Evolutionary conservation across 2,113 vertebrate species (phyloP), one percentile per base, ranked within the genome.

Genomic region (Mustela nigripes): DNA sequence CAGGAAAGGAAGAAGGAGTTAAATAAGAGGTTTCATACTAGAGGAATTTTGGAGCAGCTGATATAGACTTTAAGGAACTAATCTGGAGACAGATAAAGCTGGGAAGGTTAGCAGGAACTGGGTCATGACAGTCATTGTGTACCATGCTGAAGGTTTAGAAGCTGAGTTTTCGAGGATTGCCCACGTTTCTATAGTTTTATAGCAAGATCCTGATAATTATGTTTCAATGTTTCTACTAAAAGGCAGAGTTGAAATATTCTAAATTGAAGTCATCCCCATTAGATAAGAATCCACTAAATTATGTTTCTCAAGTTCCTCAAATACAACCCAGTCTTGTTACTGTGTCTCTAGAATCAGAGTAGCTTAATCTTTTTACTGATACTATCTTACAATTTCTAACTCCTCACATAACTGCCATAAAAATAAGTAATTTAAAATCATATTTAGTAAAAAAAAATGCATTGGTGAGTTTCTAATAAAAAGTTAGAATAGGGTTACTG

Each of bases 171-270:
- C 28, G 10, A 86, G 5, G 33, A 71, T 14, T 36, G n/a, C 21
- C 50, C 14, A 11, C 14, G 10, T 87, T 74, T 76, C 63, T 24
- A n/a, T 11, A 21, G 62, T 89, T 91, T 82, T 36, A 33, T 45
- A 5, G 24, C 1, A 89, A 86, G 31, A 95, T 79, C 19, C 28
- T 82, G 18, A 87, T 74, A 53, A 26, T 74, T 84, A 24, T 5
- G 62, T 79, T 83, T 84, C 94, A 24, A 69, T 10, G 79, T 86
- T 96, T 78, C 92, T 74, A 58, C 67, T 78, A 78, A 91, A 86
- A 91, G 58, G 42, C 74, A 36, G 93, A 60, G 12, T 62, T 85
- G 36, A 91, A 89, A 73, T n/a, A 63, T 84, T 69, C 12, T 73
- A 84, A 89, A 65, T 65, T 62, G n/a, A 96, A 83, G n/a, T 14